Evolutionary conservation across 2,113 vertebrate genomes (phyloP), one percentile per base, ranked within the genome.

Genomic region (Eubucco bourcierii): DNA sequence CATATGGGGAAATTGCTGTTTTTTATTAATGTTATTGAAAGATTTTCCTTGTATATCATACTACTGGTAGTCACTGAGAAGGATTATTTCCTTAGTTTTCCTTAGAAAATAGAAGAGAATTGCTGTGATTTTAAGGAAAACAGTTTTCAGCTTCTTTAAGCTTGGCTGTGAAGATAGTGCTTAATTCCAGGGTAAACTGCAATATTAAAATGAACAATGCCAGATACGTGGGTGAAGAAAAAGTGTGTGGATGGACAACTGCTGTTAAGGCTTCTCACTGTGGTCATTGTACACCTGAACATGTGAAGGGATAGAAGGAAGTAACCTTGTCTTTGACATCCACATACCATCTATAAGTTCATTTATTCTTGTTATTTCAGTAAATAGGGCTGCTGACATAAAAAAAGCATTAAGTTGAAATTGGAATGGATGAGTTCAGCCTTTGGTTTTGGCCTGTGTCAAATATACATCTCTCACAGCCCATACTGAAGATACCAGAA

Each of bases 401-500:
- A 37, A 53, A 47, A 41, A 80, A n/a, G 25, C 28, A 61, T 6
- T 64, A 28, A 67, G 27, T 33, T 78, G 31, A 77, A 82, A 76
- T 7, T 61, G 66, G 29, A 86, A 44, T 53, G 66, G 56, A 20
- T 79, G 74, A 90, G 34, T 81, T 79, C 31, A 17, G 28, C 55
- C 74, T 93, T 79, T 71, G 73, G 34, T 72, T 88, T 83, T 94
- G 80, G 56, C 84, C 16, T 83, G 5, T 87, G 24, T 84, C 71
- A 87, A 41, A 59, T 85, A 83, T 18, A 59, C 15, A 37, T 21
- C 39, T 71, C 19, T 1, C 34, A 41, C 52, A 86, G 46, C 29
- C 64, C 47, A 78, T 67, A 71, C 23, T 75, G 60, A 87, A 67
- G 58, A 90, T 95, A 86, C 34, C 82, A 93, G 90, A 72, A 91